phyloP scores from a whole-genome alignment of 2,113 vertebrate species.

The Probosciger aterrimus region DNA sequence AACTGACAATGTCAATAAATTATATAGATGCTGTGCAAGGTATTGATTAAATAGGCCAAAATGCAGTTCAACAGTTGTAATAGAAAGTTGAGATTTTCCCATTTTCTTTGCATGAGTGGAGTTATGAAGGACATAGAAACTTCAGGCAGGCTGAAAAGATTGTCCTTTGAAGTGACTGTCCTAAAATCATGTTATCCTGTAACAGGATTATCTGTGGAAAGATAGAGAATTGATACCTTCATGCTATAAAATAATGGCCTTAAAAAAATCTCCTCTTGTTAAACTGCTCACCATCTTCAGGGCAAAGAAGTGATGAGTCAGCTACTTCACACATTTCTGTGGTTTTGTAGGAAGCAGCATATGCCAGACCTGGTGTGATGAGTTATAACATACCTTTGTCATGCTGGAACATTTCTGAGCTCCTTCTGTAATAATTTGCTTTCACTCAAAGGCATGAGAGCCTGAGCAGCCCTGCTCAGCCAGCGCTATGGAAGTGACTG shows the following conservation, averaged over 20 bases:
- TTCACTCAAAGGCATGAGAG: not conserved
- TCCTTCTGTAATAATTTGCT: not conserved
- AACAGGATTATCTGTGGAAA: slow-evolving; percentile 18
- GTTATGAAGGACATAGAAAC: not conserved
- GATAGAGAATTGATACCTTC: not conserved
- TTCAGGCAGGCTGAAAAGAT: not conserved
- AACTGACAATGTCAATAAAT: not conserved
- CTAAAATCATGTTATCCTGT: slow-evolving; percentile 13
- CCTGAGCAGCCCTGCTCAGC: not conserved
- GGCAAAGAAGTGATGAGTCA: not conserved
- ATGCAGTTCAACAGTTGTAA: not conserved
- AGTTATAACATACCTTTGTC: not conserved
- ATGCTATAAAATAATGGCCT: not conserved
- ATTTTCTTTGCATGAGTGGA: not conserved
- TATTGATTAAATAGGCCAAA: not conserved
- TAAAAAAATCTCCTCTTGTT: not conserved
- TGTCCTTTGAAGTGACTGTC: not conserved
- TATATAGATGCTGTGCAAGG: not conserved
- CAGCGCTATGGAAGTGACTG: not conserved
- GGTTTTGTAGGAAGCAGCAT: not conserved
- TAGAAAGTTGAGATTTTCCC: not conserved
- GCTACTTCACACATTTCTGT: not conserved
- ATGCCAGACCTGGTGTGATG: not conserved
- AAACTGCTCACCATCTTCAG: not conserved
- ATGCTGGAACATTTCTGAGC: not conserved